Evolutionary conservation across 2,113 vertebrate species (phyloP), one percentile per base, ranked within the genome.

Genomic region (Cygnus buccinator): DNA sequence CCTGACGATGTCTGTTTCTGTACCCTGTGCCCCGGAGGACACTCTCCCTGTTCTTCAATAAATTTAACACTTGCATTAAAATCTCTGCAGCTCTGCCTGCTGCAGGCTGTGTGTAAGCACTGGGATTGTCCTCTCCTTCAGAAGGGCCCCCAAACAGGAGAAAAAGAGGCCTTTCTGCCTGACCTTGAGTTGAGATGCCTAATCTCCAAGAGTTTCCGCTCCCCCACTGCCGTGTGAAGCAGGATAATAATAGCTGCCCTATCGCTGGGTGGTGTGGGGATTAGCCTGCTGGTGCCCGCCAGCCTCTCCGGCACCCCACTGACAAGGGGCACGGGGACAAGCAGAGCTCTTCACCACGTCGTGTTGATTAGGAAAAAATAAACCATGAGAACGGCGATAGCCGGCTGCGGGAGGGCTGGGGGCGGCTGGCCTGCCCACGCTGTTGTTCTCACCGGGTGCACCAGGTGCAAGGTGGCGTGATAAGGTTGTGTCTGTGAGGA

Each of bases 221-320:
- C 44, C 31, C 11, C 2, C 12, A 11, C 22, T 21, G 10, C n/a
- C 13, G n/a, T 0, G 4, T 18, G 17, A 71, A 88, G 58, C 1
- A 1, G 87, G 87, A 66, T 95, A 94, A 95, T 86, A 86, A 96
- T 93, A 96, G 92, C 92, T 74, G 54, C 28, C 33, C 7, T 95
- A 62, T 95, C 93, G 0, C 13, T 3, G 4, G 14, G 39, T 44
- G 52, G 87, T 83, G 75, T 55, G 75, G 88, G 79, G 82, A 91
- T 96, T 94, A 95, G 70, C 79, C 66, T 73, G 48, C 57, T 83
- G 78, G 91, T 58, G 74, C 37, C 35, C 62, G 66, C 0, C 13
- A 63, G 76, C 61, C 26, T 89, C 29, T 70, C 55, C 35, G 73
- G 52, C 78, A 78, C 54, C 72, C 82, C 63, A 75, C n/a, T 96